These are phyloP conservation scores for Lasioglossum marginatum DNA, from an alignment of 2,888 invertebrate species.

Conservation along the genomic window DNA sequence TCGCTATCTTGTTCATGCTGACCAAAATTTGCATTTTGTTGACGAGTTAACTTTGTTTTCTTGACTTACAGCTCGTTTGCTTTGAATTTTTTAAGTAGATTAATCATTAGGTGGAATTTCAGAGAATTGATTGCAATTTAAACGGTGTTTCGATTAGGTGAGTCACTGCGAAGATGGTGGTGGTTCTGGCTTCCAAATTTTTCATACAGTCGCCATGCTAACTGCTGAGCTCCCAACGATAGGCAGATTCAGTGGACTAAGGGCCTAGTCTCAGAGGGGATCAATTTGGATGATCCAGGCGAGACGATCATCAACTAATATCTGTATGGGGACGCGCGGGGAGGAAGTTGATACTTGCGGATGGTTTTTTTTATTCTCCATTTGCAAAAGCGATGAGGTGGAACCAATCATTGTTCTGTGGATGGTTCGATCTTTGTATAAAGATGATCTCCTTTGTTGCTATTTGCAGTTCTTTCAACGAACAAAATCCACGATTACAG, in stretches of 20 bases:
- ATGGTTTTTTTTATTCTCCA: neutral
- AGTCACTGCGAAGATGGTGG: too few relatives aligned
- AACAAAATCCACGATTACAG: neutral
- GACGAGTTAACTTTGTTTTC: too few relatives aligned
- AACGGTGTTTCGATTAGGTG: too few relatives aligned
- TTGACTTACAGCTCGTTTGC: too few relatives aligned
- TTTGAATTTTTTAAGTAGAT: neutral
- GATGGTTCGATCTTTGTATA: neutral
- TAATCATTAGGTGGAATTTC: neutral
- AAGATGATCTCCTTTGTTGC: neutral
- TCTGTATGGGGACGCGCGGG: neutral
- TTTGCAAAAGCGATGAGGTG: neutral
- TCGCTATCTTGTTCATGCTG: too few relatives aligned
- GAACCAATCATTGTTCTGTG: neutral
- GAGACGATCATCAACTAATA: conserved; percentile 9
- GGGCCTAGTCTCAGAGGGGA: conserved; percentile 28
- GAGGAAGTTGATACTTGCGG: conserved; percentile 2
- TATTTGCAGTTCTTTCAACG: neutral
- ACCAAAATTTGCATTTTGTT: too few relatives aligned
- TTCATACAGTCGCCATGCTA: neutral
- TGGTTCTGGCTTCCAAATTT: neutral
- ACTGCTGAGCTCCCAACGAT: neutral
- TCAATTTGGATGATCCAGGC: conserved; percentile 30
- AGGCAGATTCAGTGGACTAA: neutral
- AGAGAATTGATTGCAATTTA: neutral